These are phyloP conservation scores for Amia ocellicauda DNA, from an alignment of 2,113 vertebrate genomes.

Conservation along the genomic window DNA sequence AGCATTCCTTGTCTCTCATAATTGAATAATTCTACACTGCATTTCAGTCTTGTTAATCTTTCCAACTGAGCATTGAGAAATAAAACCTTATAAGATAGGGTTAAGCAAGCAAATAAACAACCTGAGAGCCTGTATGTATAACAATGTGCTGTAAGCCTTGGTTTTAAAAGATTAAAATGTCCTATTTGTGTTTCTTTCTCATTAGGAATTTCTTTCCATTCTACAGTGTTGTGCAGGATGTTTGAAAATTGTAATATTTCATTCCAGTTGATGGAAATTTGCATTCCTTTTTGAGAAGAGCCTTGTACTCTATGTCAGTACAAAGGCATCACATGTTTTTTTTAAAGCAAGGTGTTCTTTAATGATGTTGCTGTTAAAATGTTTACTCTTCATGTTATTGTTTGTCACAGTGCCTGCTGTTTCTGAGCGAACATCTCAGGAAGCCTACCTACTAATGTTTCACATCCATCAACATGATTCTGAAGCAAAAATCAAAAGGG, in stretches of 20 bases:
- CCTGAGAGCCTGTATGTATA: slow-evolving; percentile 58
- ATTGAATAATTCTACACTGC: no score
- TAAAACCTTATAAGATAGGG: no score
- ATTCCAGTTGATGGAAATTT: slow-evolving; percentile 55
- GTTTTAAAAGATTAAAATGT: slow-evolving; percentile 65
- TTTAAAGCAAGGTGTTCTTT: slow-evolving; percentile 11
- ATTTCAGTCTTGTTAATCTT: no score
- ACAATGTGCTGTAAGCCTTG: slow-evolving; percentile 56
- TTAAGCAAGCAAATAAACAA: no score
- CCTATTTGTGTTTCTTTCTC: slow-evolving; percentile 53
- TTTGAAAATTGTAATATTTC: slow-evolving; percentile 60
- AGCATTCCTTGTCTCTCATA: no score
- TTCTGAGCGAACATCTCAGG: slow-evolving; percentile 14
- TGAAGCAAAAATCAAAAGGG: slow-evolving; percentile 8
- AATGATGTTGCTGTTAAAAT: slow-evolving; percentile 24
- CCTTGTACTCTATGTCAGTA: slow-evolving; percentile 55
- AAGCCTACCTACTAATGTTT: slow-evolving; percentile 4
- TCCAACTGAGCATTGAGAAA: no score
- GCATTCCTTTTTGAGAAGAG: slow-evolving; percentile 60
- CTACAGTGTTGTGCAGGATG: slow-evolving; percentile 57
- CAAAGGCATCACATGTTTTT: slow-evolving; percentile 39
- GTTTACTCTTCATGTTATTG: slow-evolving; percentile 3
- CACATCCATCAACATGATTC: neutral
- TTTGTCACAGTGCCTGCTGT: slow-evolving; percentile 10
- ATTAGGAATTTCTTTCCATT: slow-evolving; percentile 60